Evolutionary conservation across 2,888 invertebrate genomes (phyloP).

Genomic region (Euzetes globulus): DNA sequence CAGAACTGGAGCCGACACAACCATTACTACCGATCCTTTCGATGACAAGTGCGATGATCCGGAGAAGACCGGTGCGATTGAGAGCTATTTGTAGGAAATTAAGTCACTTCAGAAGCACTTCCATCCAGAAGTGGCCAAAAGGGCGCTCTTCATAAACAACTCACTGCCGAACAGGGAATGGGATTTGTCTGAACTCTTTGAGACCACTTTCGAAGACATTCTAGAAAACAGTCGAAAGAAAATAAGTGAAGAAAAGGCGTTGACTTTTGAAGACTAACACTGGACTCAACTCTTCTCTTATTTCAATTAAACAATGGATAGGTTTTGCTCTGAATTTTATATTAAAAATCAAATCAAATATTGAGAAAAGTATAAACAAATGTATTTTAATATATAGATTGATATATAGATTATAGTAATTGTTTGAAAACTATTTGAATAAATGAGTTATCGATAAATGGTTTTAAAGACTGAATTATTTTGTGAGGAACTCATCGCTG

Average conservation of each 20-base stretch:
- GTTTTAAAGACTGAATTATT: too few species aligned
- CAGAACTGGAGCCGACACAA: neutral
- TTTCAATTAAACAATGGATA: slow-evolving; percentile 4
- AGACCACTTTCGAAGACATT: slow-evolving; percentile 47
- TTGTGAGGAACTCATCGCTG: neutral
- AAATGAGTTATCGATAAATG: too few species aligned
- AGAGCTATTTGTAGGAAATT: slow-evolving; percentile 90
- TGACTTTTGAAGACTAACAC: neutral
- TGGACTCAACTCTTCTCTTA: neutral
- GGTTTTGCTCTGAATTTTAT: too few species aligned
- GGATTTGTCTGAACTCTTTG: slow-evolving; percentile 60
- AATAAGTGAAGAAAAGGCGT: neutral
- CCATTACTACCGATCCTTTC: slow-evolving; percentile 63
- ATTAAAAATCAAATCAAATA: too few species aligned
- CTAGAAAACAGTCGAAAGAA: slow-evolving; percentile 12
- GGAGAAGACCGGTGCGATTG: slow-evolving; percentile 66
- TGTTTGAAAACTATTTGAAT: too few species aligned
- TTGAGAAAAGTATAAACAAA: too few species aligned
- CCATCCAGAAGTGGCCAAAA: slow-evolving; percentile 62
- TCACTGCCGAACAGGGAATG: slow-evolving; percentile 61
- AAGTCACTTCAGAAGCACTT: slow-evolving; percentile 65
- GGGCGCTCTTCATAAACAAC: slow-evolving; percentile 63
- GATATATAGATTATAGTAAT: too few species aligned
- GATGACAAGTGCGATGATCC: slow-evolving; percentile 73
- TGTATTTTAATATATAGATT: too few species aligned